Percentiles rank a stretch among this genome's conserved stretches.
phyloP scores from a whole-genome alignment of 1,140 invertebrate species.

The Dicyema japonicum region DNA sequence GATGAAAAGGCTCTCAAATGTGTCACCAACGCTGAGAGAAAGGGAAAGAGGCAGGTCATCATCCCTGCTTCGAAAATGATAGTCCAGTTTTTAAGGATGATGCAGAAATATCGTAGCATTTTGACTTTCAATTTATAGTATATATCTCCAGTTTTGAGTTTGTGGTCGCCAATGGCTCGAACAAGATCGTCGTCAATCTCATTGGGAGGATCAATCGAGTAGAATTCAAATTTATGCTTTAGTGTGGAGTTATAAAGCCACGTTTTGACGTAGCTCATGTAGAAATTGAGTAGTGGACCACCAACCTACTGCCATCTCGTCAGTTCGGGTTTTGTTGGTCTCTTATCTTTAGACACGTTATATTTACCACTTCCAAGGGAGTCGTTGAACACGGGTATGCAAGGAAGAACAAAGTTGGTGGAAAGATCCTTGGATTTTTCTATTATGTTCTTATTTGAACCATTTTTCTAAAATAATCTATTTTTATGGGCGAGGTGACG shows the following conservation, averaged over 20 bases:
- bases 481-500: too few relatives aligned
- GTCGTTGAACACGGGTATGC: too few relatives aligned
- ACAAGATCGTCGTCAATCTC: constrained; percentile 91
- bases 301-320: constrained; percentile 73
- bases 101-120: constrained; percentile 92
- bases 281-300: constrained; percentile 90
- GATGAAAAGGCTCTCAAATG: constrained; percentile 72
- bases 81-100: constrained; percentile 81
- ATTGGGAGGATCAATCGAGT: constrained; percentile 85
- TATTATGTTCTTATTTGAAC: too few relatives aligned
- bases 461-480: too few relatives aligned
- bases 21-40: constrained; percentile 92
- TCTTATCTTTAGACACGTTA: constrained; percentile 39
- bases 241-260: constrained; percentile 28
- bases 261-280: constrained; percentile 74
- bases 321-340: constrained; percentile 53
- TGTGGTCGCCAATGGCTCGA: constrained; percentile 84
- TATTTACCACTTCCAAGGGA: constrained; percentile 83
- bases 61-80: constrained; percentile 95
- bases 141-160: constrained; percentile 99
- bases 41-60: constrained; percentile 84
- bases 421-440: constrained; percentile 98
- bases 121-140: constrained; percentile 24
- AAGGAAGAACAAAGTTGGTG: constrained; percentile 98
- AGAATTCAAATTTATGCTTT: constrained; percentile 6